Percentiles rank a stretch among this genome's conserved stretches.
Conservation (phyloP, 2,888 invertebrate species). For the Eretmocerus hayati region DNA sequence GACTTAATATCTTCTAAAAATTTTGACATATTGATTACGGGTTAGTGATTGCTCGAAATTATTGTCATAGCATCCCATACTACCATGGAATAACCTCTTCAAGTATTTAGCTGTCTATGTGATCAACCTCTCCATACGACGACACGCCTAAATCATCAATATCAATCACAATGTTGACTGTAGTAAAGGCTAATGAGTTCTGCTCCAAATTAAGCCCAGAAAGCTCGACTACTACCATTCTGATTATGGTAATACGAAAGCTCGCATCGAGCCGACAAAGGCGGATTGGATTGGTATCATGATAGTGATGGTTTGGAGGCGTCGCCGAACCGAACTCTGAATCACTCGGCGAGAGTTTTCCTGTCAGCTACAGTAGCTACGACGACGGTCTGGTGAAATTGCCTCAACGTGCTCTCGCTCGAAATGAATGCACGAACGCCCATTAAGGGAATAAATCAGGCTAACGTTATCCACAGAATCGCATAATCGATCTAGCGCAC, state of each 20-base stretch:
- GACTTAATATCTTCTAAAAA: too few relatives aligned
- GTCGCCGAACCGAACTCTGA: slow-evolving; percentile 47
- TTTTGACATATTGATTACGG: too few relatives aligned
- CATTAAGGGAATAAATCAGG: slow-evolving; percentile 48
- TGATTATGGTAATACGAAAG: slow-evolving; percentile 25
- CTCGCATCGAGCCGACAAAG: slow-evolving; percentile 22
- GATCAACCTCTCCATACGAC: too few relatives aligned
- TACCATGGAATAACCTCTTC: too few relatives aligned
- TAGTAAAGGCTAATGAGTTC: slow-evolving; percentile 15
- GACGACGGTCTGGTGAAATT: slow-evolving; percentile 40
- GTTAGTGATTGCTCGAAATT: too few relatives aligned
- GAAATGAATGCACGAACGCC: slow-evolving; percentile 47
- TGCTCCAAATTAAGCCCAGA: slow-evolving; percentile 4
- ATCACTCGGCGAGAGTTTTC: slow-evolving; percentile 47
- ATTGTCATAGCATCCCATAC: too few relatives aligned
- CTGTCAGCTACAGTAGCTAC: slow-evolving; percentile 44
- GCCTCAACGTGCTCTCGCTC: slow-evolving; percentile 38
- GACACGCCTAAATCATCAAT: too few relatives aligned
- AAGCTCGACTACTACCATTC: slow-evolving; percentile 13
- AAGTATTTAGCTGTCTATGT: too few relatives aligned
- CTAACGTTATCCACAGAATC: slow-evolving; percentile 45
- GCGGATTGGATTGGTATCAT: slow-evolving; percentile 36
- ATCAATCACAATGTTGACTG: too few relatives aligned
- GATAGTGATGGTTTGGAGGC: slow-evolving; percentile 41
- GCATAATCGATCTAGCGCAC: slow-evolving; percentile 40